Conservation (phyloP, 1,140 invertebrate species). For the Antheraea mylitta region DNA sequence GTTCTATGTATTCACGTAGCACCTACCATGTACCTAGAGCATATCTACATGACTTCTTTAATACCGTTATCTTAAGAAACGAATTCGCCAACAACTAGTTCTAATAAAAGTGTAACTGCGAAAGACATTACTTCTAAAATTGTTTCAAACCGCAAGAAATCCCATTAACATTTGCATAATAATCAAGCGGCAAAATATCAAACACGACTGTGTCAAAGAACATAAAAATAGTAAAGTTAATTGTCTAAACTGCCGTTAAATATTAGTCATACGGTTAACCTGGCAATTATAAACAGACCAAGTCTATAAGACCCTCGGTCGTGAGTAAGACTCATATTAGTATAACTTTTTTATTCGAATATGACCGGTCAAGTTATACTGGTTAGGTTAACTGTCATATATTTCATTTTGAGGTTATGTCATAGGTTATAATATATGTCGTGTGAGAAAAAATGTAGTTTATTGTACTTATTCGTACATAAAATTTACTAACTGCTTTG, state of each 20-base stretch:
- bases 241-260: slow-evolving; percentile 44
- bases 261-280: slow-evolving; percentile 53
- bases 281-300: slow-evolving; percentile 47
- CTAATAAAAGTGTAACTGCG: background rate
- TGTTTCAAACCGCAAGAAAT: background rate
- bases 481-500: background rate
- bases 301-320: slow-evolving; percentile 33
- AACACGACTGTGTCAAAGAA: background rate
- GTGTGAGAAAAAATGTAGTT: slow-evolving; percentile 47
- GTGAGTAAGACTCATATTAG: background rate
- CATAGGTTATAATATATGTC: slow-evolving; percentile 50
- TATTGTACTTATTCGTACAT: background rate
- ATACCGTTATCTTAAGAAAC: too few species aligned
- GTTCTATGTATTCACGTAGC: too few species aligned
- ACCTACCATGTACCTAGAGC: too few species aligned
- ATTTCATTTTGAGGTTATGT: slow-evolving; percentile 62
- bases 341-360: background rate
- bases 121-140: background rate
- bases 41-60: too few species aligned
- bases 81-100: background rate
- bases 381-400: slow-evolving; percentile 48
- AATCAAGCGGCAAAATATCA: background rate
- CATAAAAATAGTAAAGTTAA: background rate
- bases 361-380: slow-evolving; percentile 34
- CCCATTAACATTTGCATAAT: background rate